phyloP scores from a whole-genome alignment of 2,888 invertebrate genomes.

The Panopea generosa region DNA sequence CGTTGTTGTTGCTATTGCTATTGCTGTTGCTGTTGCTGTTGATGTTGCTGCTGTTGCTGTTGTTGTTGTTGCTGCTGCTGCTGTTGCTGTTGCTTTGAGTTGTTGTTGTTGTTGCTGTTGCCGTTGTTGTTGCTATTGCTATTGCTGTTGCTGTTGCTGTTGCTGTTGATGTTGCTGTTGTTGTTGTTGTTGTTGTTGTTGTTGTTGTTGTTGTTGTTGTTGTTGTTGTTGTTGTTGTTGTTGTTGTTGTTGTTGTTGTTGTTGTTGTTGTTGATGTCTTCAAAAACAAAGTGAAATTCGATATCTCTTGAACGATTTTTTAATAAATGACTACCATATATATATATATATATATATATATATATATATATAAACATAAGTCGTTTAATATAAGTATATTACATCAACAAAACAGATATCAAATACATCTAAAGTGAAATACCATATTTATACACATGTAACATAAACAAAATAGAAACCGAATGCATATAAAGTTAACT shows the following conservation, averaged over 20 bases:
- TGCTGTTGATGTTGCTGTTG: background rate
- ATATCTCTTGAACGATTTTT: background rate
- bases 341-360: background rate
- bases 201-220: constrained; percentile 4
- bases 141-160: background rate
- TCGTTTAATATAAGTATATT: no score
- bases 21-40: constrained; percentile 5
- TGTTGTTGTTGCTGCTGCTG: constrained; percentile 4
- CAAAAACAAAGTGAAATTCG: background rate
- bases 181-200: constrained; percentile 3
- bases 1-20: background rate
- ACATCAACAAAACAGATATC: no score
- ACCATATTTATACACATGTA: no score
- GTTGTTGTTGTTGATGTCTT: background rate
- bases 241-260: background rate
- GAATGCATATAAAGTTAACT: no score
- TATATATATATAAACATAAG: no score
- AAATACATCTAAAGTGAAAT: no score
- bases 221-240: background rate
- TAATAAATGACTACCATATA: no score
- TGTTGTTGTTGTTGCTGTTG: constrained; percentile 16
- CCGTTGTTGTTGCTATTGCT: background rate
- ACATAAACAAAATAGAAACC: no score
- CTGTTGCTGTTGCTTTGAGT: background rate
- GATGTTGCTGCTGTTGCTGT: background rate